Evolutionary conservation across 64 coral and sea anemone genomes (phyloP), one percentile per base, ranked within the genome.

Genomic region (Stichodactyla mertensii): DNA sequence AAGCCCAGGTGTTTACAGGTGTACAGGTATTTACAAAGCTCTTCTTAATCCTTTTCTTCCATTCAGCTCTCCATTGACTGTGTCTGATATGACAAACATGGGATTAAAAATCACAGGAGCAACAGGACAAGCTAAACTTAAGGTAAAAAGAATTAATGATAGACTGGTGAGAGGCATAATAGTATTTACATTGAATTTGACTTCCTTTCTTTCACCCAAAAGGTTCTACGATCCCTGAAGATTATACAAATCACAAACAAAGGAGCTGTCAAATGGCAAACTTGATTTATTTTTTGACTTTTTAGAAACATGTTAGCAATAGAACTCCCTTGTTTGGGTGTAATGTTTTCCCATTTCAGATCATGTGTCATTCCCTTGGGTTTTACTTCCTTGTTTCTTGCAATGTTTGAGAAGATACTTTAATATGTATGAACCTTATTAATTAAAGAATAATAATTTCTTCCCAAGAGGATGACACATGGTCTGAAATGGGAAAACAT

Each of bases 121-220:
- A 16, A 98, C 96, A 52, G 96, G 96, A 86, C 89, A 89, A 87
- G 92, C 92, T 23, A 98, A 98, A 88, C 82, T 98, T 0, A 98
- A 98, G 96, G 96, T 95, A 83, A 18, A 52, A 28, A 69, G 0
- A 13, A 0, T 54, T 51, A 23, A 70, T 82, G 19, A 55, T 22
- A 54, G 24, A n/a, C 22, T 66, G 10, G 22, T 45, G 80, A 26
- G 36, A 45, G 36, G 36, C 36, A 45, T 45, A 45, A 58, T 58
- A 15, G 5, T 10, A 24, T 45, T 52, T 54, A 60, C 7, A 22
- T 64, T 22, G 15, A 20, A 86, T 16, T 23, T 56, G 55, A 19
- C 16, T 13, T 24, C 15, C 55, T 18, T 54, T 60, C 82, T 64
- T 53, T 55, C 51, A 74, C 20, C 45, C 86, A 82, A 56, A 71